Base-by-base conservation (phyloP, 2,113 vertebrate genomes). In the Leucopsar rothschildi region DNA sequence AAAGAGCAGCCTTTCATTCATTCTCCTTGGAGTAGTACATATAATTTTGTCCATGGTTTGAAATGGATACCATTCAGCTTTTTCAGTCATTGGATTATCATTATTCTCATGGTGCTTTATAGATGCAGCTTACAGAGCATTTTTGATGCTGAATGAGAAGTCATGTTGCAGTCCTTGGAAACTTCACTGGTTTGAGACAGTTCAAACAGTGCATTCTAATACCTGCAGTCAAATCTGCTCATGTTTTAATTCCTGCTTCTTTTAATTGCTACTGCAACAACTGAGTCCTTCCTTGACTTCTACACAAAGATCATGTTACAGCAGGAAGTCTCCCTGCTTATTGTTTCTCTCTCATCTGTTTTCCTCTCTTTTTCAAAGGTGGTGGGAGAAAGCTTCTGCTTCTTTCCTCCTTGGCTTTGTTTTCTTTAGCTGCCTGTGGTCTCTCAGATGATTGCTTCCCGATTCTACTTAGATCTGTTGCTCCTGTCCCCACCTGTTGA, bases 351-450 rank as follows among this genome's bases (percentile, higher is more conserved):
- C 75, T 86, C 50, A 72, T 77, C 64, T 79, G 25, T 83, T 87
- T 80, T 89, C 82, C 64, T 89, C 28, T 82, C 59, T 95, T 92
- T 92, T 93, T 89, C 52, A 71, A 8, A 83, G 90, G 64, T 80
- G 78, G 35, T 95, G 82, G 95, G 94, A 95, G 92, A 68, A 88
- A 55, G 57, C 57, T 95, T 95, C 75, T 4, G 20, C 88, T 87
- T 83, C 68, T 90, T 93, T 91, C 92, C 71, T 84, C 55, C 28
- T 25, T 93, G 92, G 53, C 91, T 97, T 92, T 96, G 60, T 73
- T 96, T 94, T 88, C 94, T 88, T 2, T 96, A 95, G 94, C 92
- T 93, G 91, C 50, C 92, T 97, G 79, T 96, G 94, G 63, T 80
- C 76, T 88, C 25, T 95, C 90, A 78, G 90, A 81, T 95, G 92